Base-by-base conservation (phyloP, 2,888 invertebrate species). In the Campaea margaritaria region DNA sequence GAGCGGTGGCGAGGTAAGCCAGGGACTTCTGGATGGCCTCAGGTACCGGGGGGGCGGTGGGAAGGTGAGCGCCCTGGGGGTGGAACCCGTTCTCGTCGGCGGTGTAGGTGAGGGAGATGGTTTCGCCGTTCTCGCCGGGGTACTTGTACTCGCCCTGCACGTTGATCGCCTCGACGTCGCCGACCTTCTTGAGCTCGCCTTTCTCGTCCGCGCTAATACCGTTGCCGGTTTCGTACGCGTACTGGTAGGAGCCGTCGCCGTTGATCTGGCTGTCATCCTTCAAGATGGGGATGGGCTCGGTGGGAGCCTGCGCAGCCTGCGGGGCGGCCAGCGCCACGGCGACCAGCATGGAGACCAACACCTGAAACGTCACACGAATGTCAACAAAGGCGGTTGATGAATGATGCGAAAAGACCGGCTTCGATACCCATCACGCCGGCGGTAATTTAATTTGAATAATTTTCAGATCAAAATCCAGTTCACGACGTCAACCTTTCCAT, bases 1-100 rank as follows among this genome's bases (percentile, higher is more conserved):
- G 94, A 39, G 94, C 94, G 44, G 94, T 94, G 47, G 95, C 95
- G 74, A 95, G 87, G 79, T 93, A 95, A 36, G 93, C 95, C 48
- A 96, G 85, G 15, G 95, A 93, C 58, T 93, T 93, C 75, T 95
- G 94, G 72, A 96, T 96, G 63, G 94, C 94, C 56, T 93, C 94
- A 21, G 96, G 96, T 59, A 96, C 95, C 69, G 96, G 96, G 38
- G 96, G 96, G 9, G 95, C 93, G 10, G 94, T 94, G 31, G 95
- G 95, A n/a, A 95, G 80, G 72, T 94, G 94, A 10, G 91, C 93
- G 2, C 94, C 94, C 70, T 87, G 93, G 0, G 95, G 95, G 76
- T 95, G 94, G 92, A 93, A 95, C 16, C 95, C 95, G 70, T 95
- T 95, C 79, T 96, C 95, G 69, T 96, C 95, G 65, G 96, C 95